phyloP scores from a whole-genome alignment of 2,797 vertebrate species.

The Sphenodon punctatus region DNA sequence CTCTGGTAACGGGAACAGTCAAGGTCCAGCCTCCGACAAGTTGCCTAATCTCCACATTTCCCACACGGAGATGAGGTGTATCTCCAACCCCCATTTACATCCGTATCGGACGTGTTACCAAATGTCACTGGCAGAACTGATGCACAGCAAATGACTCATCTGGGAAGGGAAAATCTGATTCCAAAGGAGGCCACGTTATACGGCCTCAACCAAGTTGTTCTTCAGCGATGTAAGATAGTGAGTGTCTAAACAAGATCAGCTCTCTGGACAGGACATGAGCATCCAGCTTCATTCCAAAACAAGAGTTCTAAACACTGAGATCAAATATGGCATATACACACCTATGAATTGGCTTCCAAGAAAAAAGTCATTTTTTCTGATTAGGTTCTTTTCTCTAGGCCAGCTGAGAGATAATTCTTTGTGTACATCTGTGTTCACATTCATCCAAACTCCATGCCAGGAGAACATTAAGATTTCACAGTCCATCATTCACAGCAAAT shows the following conservation, averaged over 20 bases:
- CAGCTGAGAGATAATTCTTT: not conserved
- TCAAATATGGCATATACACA: not conserved
- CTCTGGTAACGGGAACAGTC: not conserved
- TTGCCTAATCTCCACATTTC: not conserved
- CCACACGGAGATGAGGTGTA: not conserved
- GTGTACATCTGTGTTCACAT: constrained; percentile 1
- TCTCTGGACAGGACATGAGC: not conserved
- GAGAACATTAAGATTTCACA: not conserved
- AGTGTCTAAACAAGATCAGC: not conserved
- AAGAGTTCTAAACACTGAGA: constrained; percentile 19
- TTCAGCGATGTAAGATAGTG: rapidly evolving
- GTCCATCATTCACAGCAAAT: not conserved
- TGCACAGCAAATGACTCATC: not conserved
- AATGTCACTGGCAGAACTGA: not conserved
- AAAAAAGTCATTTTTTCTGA: constrained; percentile 15
- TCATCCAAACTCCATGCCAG: not conserved
- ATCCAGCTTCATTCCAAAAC: not conserved
- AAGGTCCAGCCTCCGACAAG: not conserved
- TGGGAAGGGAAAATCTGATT: not conserved
- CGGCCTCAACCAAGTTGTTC: not conserved
- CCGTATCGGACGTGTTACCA: not conserved
- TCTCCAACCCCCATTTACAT: not conserved
- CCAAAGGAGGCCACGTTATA: not conserved
- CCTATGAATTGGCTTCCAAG: constrained; percentile 1
- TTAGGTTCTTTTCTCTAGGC: not conserved